These are phyloP conservation scores for Microcebus jonahi DNA, from an alignment of 2,113 vertebrate genomes.

Conservation along the genomic window DNA sequence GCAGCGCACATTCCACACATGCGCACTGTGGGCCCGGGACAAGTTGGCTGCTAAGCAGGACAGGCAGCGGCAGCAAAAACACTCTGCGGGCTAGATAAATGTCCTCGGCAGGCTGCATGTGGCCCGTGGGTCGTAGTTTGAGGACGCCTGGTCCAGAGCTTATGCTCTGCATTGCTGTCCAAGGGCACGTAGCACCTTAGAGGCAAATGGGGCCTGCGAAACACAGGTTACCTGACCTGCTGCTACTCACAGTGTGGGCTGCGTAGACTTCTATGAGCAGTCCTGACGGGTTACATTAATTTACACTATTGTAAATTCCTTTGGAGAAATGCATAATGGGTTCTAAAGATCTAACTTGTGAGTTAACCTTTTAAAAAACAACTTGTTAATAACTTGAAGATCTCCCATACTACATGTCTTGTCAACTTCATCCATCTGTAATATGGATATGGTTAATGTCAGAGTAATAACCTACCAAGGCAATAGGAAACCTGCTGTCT, in stretches of 20 bases:
- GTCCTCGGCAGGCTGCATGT: too few relatives aligned
- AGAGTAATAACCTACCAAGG: not conserved
- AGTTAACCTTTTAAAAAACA: not conserved
- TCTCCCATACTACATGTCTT: not conserved
- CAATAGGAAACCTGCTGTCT: not conserved
- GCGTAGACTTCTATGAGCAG: not conserved
- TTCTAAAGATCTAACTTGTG: not conserved
- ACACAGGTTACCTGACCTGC: not conserved
- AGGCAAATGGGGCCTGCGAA: not conserved
- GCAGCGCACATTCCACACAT: too few relatives aligned
- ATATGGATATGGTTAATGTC: not conserved
- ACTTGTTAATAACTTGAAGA: not conserved
- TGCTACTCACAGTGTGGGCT: not conserved
- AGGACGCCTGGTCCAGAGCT: not conserved
- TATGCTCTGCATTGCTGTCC: not conserved
- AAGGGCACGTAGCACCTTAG: fast-evolving
- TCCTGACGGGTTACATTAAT: not conserved
- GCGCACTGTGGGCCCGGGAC: too few relatives aligned
- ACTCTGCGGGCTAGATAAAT: too few relatives aligned
- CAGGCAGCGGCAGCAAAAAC: too few relatives aligned
- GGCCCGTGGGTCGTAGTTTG: too few relatives aligned
- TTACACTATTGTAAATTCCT: not conserved
- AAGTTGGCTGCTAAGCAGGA: too few relatives aligned
- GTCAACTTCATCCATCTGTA: not conserved
- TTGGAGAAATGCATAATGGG: not conserved